Evolutionary conservation across 1,140 invertebrate genomes (phyloP), one percentile per base, ranked within the genome.

Genomic region (Phenacoccus solenopsis): DNA sequence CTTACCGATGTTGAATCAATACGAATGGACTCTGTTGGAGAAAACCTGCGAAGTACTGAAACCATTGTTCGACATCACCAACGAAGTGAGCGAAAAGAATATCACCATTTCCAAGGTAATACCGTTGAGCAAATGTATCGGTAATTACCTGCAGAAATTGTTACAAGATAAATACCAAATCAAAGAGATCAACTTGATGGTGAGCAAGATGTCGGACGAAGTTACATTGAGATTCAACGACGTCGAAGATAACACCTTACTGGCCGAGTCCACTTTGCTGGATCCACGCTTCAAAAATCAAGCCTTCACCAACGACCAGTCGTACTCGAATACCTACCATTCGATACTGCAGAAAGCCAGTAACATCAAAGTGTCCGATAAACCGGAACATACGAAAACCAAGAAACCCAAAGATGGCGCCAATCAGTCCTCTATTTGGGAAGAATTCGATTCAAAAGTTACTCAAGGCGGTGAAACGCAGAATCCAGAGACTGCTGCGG

Each of bases 231-330:
- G 59, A 30, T 70, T 70, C 49, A 25, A 30, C 25, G 20, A 70
- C 12, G 0, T 49, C 10, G 70, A 70, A 67, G 64, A 49, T 25
- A 28, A 70, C 30, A 67, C 61, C 0, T 28, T 70, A 9, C 25
- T 70, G n/a, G 74, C 75, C 28, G 74, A 75, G 71, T 49, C 72
- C 7, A 75, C 75, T 21, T 74, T 76, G 68, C 22, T 78, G 27
- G 75, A 77, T 75, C 75, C 74, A 25, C 72, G 75, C 24, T 77
- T 75, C 67, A 76, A 78, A 71, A 77, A 76, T 74, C 56, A 71
- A 68, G 75, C 69, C 32, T 77, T 77, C n/a, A 27, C 25, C 22
- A 64, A 64, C 22, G 59, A 64, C 1, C 10, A 64, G 20, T 24
- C 59, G 4, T 64, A 64, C 59, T 10, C 59, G 59, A 64, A 64